Evolutionary conservation across 2,888 invertebrate genomes (phyloP).

Genomic region (Noctuana brunneofusca): DNA sequence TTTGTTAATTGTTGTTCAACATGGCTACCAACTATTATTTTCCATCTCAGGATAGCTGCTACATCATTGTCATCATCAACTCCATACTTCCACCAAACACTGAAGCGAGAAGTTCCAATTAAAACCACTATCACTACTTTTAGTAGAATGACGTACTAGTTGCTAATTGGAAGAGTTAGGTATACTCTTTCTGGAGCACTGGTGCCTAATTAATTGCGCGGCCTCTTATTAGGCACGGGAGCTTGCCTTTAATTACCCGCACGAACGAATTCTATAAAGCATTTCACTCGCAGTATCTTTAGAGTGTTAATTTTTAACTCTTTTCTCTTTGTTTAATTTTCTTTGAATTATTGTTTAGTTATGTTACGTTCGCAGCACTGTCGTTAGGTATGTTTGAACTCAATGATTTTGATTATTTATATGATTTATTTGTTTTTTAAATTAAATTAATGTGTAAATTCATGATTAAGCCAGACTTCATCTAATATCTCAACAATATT

Average conservation of each 20-base stretch:
- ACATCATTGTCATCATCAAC: not conserved
- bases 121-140: not conserved
- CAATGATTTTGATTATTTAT: no score
- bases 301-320: conserved; percentile 12
- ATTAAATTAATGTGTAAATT: no score
- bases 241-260: conserved; percentile 66
- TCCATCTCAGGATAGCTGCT: no score
- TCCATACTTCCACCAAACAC: not conserved
- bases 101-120: not conserved
- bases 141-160: conserved; percentile 40
- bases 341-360: not conserved
- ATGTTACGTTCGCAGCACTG: no score
- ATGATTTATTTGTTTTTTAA: no score
- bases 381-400: no score
- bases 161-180: conserved; percentile 69
- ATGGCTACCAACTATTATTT: no score
- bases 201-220: conserved; percentile 66
- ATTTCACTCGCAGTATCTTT: conserved; percentile 50
- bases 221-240: conserved; percentile 58
- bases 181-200: conserved; percentile 65
- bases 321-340: not conserved
- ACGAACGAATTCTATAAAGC: conserved; percentile 58
- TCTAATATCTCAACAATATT: no score
- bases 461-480: no score
- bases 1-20: no score